These are phyloP conservation scores for Aleadryas rufinucha DNA, from an alignment of 2,113 vertebrate genomes.

Conservation along the genomic window DNA sequence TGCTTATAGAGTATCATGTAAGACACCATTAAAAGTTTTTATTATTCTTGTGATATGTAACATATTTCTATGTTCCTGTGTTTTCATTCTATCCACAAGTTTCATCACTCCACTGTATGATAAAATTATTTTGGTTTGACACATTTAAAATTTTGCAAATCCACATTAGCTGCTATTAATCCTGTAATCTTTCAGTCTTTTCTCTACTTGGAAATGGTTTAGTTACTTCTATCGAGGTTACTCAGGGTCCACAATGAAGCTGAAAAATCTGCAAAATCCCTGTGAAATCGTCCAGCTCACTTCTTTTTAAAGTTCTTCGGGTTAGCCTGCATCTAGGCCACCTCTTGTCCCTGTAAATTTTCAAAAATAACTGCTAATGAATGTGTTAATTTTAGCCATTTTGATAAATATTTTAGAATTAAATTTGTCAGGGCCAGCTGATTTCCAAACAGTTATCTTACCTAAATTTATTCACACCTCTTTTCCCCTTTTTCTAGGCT, in stretches of 20 bases:
- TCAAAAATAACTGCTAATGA: neutral
- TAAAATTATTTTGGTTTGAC: neutral
- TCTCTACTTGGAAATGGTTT: neutral
- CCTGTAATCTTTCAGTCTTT: neutral
- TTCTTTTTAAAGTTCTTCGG: neutral
- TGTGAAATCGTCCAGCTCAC: neutral
- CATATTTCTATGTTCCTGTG: neutral
- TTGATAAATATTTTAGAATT: neutral
- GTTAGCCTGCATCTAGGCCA: neutral
- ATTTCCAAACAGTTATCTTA: neutral
- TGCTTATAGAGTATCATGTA: neutral
- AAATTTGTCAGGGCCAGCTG: neutral
- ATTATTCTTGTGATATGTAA: neutral
- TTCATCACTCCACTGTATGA: neutral
- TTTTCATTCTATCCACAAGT: neutral
- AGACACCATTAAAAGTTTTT: neutral
- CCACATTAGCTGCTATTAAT: neutral
- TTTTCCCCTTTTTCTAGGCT: neutral
- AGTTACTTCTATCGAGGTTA: neutral
- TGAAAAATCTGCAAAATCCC: neutral
- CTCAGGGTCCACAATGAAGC: neutral
- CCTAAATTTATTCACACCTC: neutral
- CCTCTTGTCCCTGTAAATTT: neutral
- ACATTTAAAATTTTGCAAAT: neutral
- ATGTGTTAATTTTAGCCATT: neutral